Conservation (phyloP, 2,888 invertebrate species). For the Drosophila kambysellisi region DNA sequence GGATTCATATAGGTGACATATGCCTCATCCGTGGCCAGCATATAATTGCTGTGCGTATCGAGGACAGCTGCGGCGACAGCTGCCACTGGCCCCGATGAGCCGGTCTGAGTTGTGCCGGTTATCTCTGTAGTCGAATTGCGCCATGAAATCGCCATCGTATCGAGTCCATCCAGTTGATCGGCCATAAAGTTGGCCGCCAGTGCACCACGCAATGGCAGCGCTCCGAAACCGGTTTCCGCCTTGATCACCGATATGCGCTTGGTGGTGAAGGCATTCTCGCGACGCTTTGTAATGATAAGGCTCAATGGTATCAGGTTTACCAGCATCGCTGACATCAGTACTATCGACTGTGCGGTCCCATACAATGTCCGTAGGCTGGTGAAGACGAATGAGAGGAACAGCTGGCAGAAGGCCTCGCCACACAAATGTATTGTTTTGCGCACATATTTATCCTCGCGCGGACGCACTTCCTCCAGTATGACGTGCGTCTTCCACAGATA, state of each 20-base stretch:
- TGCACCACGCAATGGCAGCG: constrained; percentile 76
- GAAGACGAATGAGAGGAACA: constrained; percentile 84
- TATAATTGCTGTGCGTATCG: constrained; percentile 82
- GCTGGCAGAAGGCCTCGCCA: constrained; percentile 84
- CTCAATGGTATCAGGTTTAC: constrained; percentile 84
- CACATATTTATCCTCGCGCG: constrained; percentile 84
- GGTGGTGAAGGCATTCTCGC: constrained; percentile 82
- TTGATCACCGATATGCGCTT: constrained; percentile 83
- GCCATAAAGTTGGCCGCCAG: constrained; percentile 72
- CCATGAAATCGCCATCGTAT: constrained; percentile 70
- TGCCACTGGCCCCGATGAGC: constrained; percentile 48
- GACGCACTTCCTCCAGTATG: constrained; percentile 84
- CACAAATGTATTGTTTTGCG: constrained; percentile 84
- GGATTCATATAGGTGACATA: constrained; percentile 84
- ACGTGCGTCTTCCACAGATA: constrained; percentile 83
- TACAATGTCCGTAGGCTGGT: constrained; percentile 84
- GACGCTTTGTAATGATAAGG: constrained; percentile 83
- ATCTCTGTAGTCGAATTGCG: constrained; percentile 79
- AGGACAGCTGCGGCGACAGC: constrained; percentile 74
- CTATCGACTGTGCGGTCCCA: constrained; percentile 84
- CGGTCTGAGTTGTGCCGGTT: constrained; percentile 4
- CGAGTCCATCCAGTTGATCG: constrained; percentile 84
- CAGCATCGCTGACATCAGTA: constrained; percentile 83
- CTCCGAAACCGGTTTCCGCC: constrained; percentile 78
- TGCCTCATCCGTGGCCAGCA: constrained; percentile 83